Evolutionary conservation across 2,797 vertebrate genomes (phyloP), one percentile per base, ranked within the genome.

Genomic region (Acanthornis magna): DNA sequence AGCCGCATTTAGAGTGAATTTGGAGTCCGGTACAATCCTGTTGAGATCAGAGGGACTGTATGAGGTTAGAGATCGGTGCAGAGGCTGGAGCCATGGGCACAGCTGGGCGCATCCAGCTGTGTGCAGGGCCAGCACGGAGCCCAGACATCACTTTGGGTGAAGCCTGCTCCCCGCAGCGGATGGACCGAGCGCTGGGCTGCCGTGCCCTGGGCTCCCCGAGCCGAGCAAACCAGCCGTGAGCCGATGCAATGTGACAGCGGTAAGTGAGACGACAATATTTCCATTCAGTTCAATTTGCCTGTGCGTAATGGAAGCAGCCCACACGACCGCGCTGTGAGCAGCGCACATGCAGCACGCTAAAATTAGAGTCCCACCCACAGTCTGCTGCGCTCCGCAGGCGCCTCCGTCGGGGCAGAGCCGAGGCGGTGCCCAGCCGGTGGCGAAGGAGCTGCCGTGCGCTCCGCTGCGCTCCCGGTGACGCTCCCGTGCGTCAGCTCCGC

Each of bases 221-320:
- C 45, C n/a, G 58, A 78, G 60, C 73, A 83, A 93, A 45, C 62
- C 58, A 38, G 58, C 82, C 48, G 4, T 55, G 73, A 91, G 83
- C 85, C 67, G 57, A 93, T 83, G 48, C 72, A 14, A 62, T 13
- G 85, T 75, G 96, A 91, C 88, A 86, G 85, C 17, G 7, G 53
- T 45, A 86, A 96, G 90, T 1, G 93, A 93, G 85, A 91, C 9
- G 51, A 88, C 88, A 66, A 77, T 93, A 89, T 95, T 96, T 94
- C 91, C 94, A 84, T 79, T 92, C 94, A 74, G 60, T 86, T 92
- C 92, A 87, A 85, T 91, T 47, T 61, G 88, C 77, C 85, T 67
- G 62, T 94, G 91, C 78, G 91, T 91, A 93, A 96, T 96, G 94
- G 95, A 93, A 96, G 90, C 95, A 63, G 76, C 95, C 85, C 93